Evolutionary conservation across 2,888 invertebrate genomes (phyloP).

Genomic region (Drosophila subsilvestris): DNA sequence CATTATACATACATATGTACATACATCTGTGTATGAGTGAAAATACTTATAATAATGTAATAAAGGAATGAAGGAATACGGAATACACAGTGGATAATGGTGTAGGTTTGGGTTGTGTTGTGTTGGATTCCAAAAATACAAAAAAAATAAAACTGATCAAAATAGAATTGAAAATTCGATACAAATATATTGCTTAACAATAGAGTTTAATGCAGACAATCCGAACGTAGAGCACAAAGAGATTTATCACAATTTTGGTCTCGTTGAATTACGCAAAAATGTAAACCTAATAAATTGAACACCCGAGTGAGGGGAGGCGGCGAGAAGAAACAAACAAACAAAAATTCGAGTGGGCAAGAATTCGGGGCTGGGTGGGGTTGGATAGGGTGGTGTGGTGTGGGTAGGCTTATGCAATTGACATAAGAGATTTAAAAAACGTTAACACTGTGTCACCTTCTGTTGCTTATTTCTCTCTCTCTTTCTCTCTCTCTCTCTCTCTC

Average conservation of each 20-base stretch:
- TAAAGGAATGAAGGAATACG: not conserved
- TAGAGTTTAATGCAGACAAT: slow-evolving; percentile 11
- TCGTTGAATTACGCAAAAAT: slow-evolving; percentile 6
- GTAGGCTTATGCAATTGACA: not conserved
- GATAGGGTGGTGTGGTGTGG: no score
- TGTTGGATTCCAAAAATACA: no score
- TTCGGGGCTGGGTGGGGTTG: no score
- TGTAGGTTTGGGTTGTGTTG: not conserved
- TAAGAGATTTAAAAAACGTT: not conserved
- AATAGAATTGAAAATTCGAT: not conserved
- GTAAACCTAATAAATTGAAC: slow-evolving; percentile 3
- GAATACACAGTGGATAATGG: no score
- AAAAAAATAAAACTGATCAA: slow-evolving; percentile 1
- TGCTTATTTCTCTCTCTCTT: no score
- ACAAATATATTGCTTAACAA: slow-evolving; percentile 23
- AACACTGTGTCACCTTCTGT: not conserved
- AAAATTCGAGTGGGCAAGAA: not conserved
- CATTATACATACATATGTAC: slow-evolving; percentile 4
- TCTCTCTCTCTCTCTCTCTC: not conserved
- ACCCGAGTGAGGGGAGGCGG: no score
- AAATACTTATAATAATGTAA: no score
- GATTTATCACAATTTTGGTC: slow-evolving; percentile 41
- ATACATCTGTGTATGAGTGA: no score
- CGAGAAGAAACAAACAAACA: not conserved
- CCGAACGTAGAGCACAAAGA: slow-evolving; percentile 14